phyloP scores from a whole-genome alignment of 2,888 invertebrate species.

The Aethes cnicana region DNA sequence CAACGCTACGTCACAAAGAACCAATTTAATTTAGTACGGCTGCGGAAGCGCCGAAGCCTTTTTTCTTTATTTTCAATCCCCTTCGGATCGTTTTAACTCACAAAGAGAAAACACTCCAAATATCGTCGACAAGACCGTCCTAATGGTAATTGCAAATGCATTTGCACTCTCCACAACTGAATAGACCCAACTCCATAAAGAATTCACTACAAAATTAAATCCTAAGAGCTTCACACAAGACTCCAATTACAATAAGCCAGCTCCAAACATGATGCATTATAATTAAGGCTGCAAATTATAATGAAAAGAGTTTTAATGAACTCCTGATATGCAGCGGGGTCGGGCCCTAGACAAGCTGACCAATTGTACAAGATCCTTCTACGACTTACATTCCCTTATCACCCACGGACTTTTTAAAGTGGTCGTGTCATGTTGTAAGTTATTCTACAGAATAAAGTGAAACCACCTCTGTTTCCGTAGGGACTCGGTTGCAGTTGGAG shows the following conservation, averaged over 20 bases:
- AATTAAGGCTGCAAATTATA: constrained; percentile 31
- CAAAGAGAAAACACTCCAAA: constrained; percentile 29
- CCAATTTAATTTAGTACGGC: not conserved
- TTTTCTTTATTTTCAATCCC: constrained; percentile 5
- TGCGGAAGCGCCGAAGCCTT: constrained; percentile 1
- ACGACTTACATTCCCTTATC: constrained; percentile 13
- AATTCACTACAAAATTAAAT: not conserved
- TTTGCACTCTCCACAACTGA: constrained; percentile 33
- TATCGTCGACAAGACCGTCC: constrained; percentile 43
- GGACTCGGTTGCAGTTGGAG: not conserved
- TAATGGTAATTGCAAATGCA: constrained; percentile 64
- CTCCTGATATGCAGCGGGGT: constrained; percentile 51
- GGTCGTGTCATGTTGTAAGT: constrained; percentile 38
- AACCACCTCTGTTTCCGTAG: constrained; percentile 21
- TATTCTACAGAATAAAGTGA: not conserved
- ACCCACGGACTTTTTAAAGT: constrained; percentile 34
- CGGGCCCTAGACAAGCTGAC: constrained; percentile 39
- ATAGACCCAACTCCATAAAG: not conserved
- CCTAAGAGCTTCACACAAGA: not conserved
- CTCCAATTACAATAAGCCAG: not conserved
- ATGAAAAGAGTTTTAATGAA: constrained; percentile 68
- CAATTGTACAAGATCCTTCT: constrained; percentile 38
- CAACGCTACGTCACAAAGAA: not conserved
- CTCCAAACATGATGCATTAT: not conserved
- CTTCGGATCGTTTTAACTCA: constrained; percentile 19